Percentiles rank a stretch among this genome's conserved stretches.
These are phyloP conservation scores for Dryoscopus gambensis DNA, from an alignment of 2,113 vertebrate genomes.

Conservation along the genomic window DNA sequence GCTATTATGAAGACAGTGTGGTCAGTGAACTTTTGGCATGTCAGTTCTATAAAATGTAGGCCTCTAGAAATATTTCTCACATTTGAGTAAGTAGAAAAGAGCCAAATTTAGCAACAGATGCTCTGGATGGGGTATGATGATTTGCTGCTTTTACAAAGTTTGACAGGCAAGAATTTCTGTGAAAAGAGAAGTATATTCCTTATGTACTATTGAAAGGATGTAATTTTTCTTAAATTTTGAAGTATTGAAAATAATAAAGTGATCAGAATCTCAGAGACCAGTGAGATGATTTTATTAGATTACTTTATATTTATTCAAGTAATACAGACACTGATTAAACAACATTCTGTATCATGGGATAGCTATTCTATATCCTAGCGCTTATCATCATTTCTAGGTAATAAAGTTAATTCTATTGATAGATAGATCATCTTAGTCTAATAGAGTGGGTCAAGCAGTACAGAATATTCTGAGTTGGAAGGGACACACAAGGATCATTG, in stretches of 20 bases:
- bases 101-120: background rate
- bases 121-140: background rate
- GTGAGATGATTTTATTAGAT: background rate
- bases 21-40: conserved; percentile 42
- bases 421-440: background rate
- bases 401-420: background rate
- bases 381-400: background rate
- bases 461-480: background rate
- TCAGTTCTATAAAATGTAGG: background rate
- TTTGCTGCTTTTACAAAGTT: background rate
- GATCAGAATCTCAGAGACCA: background rate
- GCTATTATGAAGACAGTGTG: conserved; percentile 46
- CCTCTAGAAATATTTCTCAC: conserved; percentile 20
- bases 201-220: background rate
- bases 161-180: background rate
- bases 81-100: background rate
- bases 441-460: background rate
- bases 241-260: background rate
- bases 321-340: background rate
- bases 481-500: background rate
- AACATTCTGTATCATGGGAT: background rate
- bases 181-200: background rate
- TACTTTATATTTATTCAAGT: background rate
- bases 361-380: background rate
- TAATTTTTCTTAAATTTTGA: background rate